Conservation (phyloP, 2,113 vertebrate genomes). For the Antennarius striatus region DNA sequence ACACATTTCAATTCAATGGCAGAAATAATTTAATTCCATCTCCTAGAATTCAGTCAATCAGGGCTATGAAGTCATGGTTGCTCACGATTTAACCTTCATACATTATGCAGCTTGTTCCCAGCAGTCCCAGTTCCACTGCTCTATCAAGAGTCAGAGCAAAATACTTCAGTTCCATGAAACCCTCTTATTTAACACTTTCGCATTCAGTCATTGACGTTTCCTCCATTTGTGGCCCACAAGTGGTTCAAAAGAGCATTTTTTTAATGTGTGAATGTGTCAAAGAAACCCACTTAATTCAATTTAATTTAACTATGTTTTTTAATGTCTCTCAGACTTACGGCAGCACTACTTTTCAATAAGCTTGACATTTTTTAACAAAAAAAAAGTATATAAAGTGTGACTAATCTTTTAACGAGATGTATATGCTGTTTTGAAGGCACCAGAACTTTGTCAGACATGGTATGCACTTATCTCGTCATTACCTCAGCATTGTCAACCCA, state of each 20-base stretch:
- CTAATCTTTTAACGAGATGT: neutral
- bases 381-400: neutral
- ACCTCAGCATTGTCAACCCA: conserved; percentile 46
- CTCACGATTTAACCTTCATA: conserved; percentile 69
- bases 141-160: conserved; percentile 58
- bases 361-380: neutral
- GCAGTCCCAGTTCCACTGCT: conserved; percentile 36
- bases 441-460: neutral
- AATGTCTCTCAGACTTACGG: neutral
- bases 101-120: conserved; percentile 70
- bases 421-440: conserved; percentile 12
- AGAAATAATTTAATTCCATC: conserved; percentile 25
- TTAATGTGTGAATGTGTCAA: conserved; percentile 6
- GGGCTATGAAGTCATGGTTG: conserved; percentile 24
- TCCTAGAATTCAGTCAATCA: conserved; percentile 48
- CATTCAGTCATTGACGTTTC: conserved; percentile 35
- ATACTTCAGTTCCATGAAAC: conserved; percentile 60
- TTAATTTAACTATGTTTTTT: neutral
- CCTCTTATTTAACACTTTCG: conserved; percentile 56
- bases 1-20: conserved; percentile 4
- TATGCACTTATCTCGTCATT: conserved; percentile 43
- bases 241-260: conserved; percentile 19
- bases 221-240: conserved; percentile 2
- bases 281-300: conserved; percentile 25
- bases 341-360: neutral